These are phyloP conservation scores for Gavia stellata DNA, from an alignment of 2,113 vertebrate genomes.

Conservation along the genomic window DNA sequence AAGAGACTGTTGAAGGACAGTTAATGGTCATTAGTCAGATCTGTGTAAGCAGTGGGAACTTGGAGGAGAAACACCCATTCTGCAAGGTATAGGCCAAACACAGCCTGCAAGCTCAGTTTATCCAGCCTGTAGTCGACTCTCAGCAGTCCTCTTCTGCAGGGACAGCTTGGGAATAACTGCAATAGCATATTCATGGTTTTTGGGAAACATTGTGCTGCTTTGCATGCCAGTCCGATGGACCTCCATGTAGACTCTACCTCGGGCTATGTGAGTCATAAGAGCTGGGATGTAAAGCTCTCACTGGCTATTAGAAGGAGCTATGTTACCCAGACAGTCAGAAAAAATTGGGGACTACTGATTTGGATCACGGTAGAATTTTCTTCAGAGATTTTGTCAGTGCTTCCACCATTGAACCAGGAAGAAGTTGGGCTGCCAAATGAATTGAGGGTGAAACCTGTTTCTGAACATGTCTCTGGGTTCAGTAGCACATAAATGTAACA, in stretches of 20 bases:
- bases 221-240: background rate
- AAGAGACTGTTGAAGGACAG: background rate
- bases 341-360: background rate
- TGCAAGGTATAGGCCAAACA: background rate
- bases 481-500: slow-evolving; percentile 13
- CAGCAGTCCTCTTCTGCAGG: background rate
- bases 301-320: background rate
- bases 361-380: slow-evolving; percentile 5
- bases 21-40: background rate
- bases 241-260: background rate
- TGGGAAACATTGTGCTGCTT: background rate
- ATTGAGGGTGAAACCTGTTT: slow-evolving; percentile 41
- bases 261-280: background rate
- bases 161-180: background rate
- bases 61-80: background rate
- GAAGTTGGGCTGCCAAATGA: slow-evolving; percentile 21
- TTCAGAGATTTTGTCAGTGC: slow-evolving; percentile 33
- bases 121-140: background rate
- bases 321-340: background rate
- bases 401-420: slow-evolving; percentile 38
- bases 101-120: background rate
- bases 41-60: background rate
- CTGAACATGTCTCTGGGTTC: background rate
- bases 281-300: background rate
- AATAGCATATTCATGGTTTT: background rate